Conservation (phyloP, 1,140 invertebrate genomes). For the Cydia pomonella region DNA sequence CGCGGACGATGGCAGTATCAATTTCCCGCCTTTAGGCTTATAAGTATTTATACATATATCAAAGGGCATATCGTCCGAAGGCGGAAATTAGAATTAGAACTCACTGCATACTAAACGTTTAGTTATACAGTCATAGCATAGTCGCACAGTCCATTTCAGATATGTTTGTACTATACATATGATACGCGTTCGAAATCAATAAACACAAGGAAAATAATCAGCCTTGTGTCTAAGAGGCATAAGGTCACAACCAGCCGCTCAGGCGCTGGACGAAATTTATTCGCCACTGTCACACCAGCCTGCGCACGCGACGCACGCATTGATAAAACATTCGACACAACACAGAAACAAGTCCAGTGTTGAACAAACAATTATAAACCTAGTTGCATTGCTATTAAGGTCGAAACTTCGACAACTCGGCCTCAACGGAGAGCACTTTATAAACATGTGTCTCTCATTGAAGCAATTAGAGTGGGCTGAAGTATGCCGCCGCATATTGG, state of each 20-base stretch:
- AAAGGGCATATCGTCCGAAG: background rate
- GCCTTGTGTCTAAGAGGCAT: conserved; percentile 50
- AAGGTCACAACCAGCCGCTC: conserved; percentile 49
- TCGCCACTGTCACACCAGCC: conserved; percentile 54
- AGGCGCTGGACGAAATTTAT: conserved; percentile 49
- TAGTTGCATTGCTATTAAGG: background rate
- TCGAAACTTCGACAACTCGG: background rate
- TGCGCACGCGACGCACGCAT: conserved; percentile 46
- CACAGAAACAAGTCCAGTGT: background rate
- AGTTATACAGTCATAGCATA: background rate
- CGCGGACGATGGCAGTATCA: too few species aligned
- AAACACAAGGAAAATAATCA: conserved; percentile 50
- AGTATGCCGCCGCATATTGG: conserved; percentile 59
- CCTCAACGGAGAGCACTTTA: conserved; percentile 37
- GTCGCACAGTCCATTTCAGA: background rate
- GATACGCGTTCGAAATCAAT: conserved; percentile 40
- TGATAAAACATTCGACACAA: conserved; percentile 3
- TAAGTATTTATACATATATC: background rate
- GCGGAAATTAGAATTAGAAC: conserved; percentile 4
- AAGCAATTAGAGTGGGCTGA: conserved; percentile 71
- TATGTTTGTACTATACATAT: background rate
- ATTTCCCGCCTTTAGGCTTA: conserved; percentile 28
- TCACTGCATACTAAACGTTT: background rate
- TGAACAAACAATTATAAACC: conserved; percentile 28
- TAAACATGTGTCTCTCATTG: conserved; percentile 64